Base-by-base conservation (phyloP, 2,888 invertebrate species). In the Polydrusus tereticollis region DNA sequence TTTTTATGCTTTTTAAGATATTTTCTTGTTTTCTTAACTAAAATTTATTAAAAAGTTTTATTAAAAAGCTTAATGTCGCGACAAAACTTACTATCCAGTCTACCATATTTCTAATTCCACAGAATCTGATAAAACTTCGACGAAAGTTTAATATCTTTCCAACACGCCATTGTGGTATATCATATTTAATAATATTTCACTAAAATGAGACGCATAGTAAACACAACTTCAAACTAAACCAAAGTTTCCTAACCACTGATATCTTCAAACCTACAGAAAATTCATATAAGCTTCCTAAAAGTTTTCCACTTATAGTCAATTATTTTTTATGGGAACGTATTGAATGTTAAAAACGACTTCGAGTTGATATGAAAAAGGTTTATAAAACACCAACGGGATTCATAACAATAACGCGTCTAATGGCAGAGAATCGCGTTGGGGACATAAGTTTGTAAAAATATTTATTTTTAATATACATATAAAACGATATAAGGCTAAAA, bases 231-330 rank as follows among this genome's bases (percentile, higher is more conserved):
- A 52, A 50, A 59, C 68, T 52, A 52, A 67, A 52, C 29, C 62
- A 36, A 47, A 69, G 45, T 55, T 67, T 67, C 45, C 18, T 20
- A 55, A 68, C 41, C 29, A 60, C 65, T 36, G 55, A 58, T 65
- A 70, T 47, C 47, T 52, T 41, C 20, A 50, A 65, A 67, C 41
- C 55, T 57, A 26, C 23, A 38, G 59, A 72, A 72, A 67, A 58
- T 67, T 47, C 52, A 50, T 57, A 65, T 65, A 63, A 33, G 43
- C 33, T 36, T 55, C 29, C 21, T 23, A 16, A 33, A 65, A 66
- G 41, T 71, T 71, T 66, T 71, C 66, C 55, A 66, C 71, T 71
- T 71, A 71, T 71, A 71, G 66, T 66, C 55, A 60, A 72, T 72
- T 72, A 68, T 68, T 68, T 72, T 72, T 72, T 72, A 62, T 63